These are phyloP conservation scores for Chunga burmeisteri DNA, from an alignment of 2,113 vertebrate species.

Conservation along the genomic window DNA sequence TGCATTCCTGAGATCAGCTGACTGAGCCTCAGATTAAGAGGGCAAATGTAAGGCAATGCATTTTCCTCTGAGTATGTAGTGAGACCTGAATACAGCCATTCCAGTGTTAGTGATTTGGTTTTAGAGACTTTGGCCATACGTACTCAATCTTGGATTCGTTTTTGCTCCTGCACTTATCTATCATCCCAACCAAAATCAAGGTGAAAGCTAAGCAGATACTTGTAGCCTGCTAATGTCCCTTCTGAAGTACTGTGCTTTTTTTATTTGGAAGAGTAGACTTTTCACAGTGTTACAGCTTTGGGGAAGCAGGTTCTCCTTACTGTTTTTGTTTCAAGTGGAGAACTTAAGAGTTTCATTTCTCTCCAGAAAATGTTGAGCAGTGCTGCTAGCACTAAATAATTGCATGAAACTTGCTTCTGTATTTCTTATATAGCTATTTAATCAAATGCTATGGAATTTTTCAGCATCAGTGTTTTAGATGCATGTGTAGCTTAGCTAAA, in stretches of 20 bases:
- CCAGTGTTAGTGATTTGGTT: neutral
- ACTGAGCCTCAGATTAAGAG: neutral
- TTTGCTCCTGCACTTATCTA: neutral
- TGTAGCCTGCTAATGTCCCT: neutral
- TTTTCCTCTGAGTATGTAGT: neutral
- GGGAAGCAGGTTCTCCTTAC: neutral
- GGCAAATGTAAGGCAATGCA: neutral
- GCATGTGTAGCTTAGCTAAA: neutral
- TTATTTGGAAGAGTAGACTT: neutral
- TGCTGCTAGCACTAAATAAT: neutral
- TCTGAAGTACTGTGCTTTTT: neutral
- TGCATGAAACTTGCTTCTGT: neutral
- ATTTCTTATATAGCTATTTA: neutral
- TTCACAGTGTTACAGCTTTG: neutral
- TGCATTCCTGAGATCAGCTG: conserved; percentile 4
- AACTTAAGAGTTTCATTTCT: neutral
- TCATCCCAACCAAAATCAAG: no score
- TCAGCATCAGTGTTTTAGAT: neutral
- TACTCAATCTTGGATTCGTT: neutral
- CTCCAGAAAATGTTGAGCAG: neutral
- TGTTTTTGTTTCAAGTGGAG: neutral
- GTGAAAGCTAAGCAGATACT: neutral
- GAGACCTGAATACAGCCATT: neutral
- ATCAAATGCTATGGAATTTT: neutral
- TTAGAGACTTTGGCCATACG: neutral